These are phyloP conservation scores for Scaptomyza tumidula DNA, from an alignment of 2,888 invertebrate species.

Conservation along the genomic window DNA sequence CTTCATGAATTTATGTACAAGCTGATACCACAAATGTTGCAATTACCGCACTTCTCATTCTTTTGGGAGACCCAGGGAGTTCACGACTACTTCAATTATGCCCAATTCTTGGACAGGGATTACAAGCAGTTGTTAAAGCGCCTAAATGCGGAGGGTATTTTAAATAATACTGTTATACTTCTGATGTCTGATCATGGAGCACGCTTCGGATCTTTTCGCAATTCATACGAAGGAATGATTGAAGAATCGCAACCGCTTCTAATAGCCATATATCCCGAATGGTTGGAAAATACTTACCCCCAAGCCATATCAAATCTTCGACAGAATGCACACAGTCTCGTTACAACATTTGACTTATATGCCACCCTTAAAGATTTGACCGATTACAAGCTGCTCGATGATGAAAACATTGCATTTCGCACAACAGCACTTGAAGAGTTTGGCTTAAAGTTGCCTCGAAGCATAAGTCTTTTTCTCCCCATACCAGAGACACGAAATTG, in stretches of 20 bases:
- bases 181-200: constrained; percentile 95
- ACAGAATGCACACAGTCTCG: constrained; percentile 88
- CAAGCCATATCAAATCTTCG: constrained; percentile 88
- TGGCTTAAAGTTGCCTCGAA: constrained; percentile 84
- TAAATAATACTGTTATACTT: constrained; percentile 89
- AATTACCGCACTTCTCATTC: constrained; percentile 43
- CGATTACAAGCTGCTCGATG: constrained; percentile 84
- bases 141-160: constrained; percentile 45
- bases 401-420: constrained; percentile 82
- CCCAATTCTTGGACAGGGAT: constrained; percentile 24
- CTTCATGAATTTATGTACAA: constrained; percentile 45
- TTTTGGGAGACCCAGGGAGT: constrained; percentile 61
- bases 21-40: constrained; percentile 33
- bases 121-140: constrained; percentile 66
- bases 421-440: constrained; percentile 73
- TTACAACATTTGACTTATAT: constrained; percentile 93
- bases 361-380: constrained; percentile 90
- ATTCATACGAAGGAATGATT: constrained; percentile 91
- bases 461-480: constrained; percentile 90
- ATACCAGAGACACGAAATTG: constrained; percentile 90
- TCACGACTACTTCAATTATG: constrained; percentile 49
- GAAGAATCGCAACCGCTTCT: constrained; percentile 94
- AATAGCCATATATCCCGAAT: constrained; percentile 89
- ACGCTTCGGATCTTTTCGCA: constrained; percentile 91
- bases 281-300: constrained; percentile 88